These are phyloP conservation scores for Germaria angustata DNA, from an alignment of 2,888 invertebrate species.

Conservation along the genomic window DNA sequence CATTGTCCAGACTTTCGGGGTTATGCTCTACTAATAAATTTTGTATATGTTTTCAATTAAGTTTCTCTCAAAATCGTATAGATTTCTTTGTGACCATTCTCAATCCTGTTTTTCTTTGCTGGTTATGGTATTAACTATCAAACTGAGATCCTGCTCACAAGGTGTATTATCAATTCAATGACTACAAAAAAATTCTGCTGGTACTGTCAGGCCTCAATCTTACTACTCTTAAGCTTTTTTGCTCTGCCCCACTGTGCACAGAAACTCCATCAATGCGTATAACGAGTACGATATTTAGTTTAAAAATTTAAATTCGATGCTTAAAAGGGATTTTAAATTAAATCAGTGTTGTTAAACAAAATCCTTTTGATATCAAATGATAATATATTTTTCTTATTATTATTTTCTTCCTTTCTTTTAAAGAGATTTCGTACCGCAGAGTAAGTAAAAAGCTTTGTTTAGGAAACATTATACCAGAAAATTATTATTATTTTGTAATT, in stretches of 20 bases:
- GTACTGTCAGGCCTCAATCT: no score
- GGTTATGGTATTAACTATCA: no score
- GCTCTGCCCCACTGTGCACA: background rate
- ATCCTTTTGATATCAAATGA: slow-evolving; percentile 29
- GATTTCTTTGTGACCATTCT: no score
- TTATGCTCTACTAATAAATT: no score
- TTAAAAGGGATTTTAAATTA: slow-evolving; percentile 54
- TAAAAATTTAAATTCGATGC: slow-evolving; percentile 42
- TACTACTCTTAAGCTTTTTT: no score
- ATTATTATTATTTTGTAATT: background rate
- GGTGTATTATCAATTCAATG: no score
- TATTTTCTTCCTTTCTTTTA: background rate
- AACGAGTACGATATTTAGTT: slow-evolving; percentile 1
- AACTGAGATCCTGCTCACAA: no score
- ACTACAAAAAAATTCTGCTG: no score
- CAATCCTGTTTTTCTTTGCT: no score
- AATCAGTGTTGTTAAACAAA: slow-evolving; percentile 37
- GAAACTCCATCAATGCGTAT: background rate
- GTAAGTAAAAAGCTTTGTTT: background rate
- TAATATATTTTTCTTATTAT: background rate
- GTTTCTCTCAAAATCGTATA: no score
- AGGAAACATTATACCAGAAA: background rate
- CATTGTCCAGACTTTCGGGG: no score
- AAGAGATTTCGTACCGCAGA: background rate
- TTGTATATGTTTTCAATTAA: no score